phyloP scores from a whole-genome alignment of 2,113 vertebrate species.

The Cephalopholis sonnerati region DNA sequence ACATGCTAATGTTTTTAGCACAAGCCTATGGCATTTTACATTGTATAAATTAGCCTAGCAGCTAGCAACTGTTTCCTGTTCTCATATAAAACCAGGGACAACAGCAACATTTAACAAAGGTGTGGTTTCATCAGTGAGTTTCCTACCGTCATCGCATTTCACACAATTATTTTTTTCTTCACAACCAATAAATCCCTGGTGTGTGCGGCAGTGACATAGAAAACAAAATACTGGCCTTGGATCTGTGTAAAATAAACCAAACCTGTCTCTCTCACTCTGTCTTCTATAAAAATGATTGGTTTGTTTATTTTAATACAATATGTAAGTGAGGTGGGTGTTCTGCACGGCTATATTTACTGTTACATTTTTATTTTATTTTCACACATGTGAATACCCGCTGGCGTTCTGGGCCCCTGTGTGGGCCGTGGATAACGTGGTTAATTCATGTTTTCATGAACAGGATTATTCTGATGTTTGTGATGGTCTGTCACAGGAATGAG shows the following conservation, averaged over 20 bases:
- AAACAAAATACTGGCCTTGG: slow-evolving; percentile 17
- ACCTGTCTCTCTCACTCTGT: background rate
- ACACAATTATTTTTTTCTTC: slow-evolving; percentile 13
- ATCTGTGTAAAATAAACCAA: slow-evolving; percentile 20
- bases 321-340: slow-evolving; percentile 19
- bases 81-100: no score
- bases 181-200: slow-evolving; percentile 34
- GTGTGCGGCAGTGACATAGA: slow-evolving; percentile 1
- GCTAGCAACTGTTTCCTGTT: no score
- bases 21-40: no score
- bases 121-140: background rate
- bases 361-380: background rate
- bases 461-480: slow-evolving; percentile 17
- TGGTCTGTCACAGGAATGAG: slow-evolving; percentile 63
- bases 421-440: background rate
- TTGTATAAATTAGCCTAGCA: no score
- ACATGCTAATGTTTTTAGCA: no score
- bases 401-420: background rate
- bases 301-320: slow-evolving; percentile 20
- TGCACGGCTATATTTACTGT: background rate
- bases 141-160: background rate
- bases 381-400: background rate
- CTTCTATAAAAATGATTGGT: background rate
- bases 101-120: no score
- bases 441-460: background rate